phyloP scores from a whole-genome alignment of 2,797 vertebrate species.

The Chelidonichthys spinosus region DNA sequence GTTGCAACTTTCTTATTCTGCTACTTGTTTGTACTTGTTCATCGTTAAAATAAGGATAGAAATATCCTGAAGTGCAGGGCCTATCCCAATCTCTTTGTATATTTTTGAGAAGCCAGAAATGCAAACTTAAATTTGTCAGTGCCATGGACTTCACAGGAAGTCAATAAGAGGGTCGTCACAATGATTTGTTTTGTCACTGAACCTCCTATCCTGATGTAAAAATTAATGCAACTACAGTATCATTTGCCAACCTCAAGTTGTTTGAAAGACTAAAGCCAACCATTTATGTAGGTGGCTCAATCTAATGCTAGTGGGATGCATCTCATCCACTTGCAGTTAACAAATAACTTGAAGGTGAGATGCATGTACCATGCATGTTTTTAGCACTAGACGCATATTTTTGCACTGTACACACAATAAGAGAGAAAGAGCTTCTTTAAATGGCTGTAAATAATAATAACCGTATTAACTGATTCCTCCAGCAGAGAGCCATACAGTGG shows the following conservation, averaged over 20 bases:
- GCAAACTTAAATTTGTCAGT: not conserved
- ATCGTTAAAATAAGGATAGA: not conserved
- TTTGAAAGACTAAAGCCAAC: too few relatives aligned
- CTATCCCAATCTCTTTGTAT: not conserved
- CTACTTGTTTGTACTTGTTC: not conserved
- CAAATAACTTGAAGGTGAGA: too few relatives aligned
- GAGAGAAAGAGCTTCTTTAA: too few relatives aligned
- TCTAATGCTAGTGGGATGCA: not conserved
- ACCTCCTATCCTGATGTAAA: not conserved
- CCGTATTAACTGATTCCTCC: not conserved
- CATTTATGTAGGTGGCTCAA: not conserved
- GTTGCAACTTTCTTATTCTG: too few relatives aligned
- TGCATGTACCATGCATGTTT: too few relatives aligned
- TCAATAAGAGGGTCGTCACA: not conserved
- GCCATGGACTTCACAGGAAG: not conserved
- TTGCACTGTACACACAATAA: too few relatives aligned
- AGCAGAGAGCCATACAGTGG: not conserved
- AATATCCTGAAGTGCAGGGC: not conserved
- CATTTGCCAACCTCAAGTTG: not conserved
- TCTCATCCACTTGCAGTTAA: not conserved
- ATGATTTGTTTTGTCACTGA: constrained; percentile 1
- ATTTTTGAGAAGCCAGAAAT: not conserved
- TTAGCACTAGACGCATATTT: too few relatives aligned
- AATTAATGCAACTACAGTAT: not conserved
- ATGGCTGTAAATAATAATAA: too few relatives aligned